Evolutionary conservation across 2,888 invertebrate genomes (phyloP), one percentile per base, ranked within the genome.

Genomic region (Ormyrus labotus): DNA sequence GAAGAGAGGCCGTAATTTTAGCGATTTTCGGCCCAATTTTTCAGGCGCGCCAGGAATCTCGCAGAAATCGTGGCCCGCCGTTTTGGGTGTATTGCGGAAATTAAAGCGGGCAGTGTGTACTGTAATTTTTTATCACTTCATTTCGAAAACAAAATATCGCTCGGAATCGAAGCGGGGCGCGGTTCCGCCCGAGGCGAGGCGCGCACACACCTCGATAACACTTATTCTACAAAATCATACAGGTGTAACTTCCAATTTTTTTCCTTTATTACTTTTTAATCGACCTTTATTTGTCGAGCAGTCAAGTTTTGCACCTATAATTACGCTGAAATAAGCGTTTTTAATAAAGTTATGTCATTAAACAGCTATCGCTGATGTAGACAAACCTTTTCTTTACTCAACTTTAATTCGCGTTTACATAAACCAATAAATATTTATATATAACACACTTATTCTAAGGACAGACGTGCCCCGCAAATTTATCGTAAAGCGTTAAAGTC

Each of bases 111-210:
- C 9, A n/a, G 45, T 11, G 57, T n/a, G 6, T 47, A n/a, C 64
- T 48, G 19, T 13, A 57, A 73, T 64, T 73, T 69, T 72, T 73
- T 65, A 73, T 65, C 73, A 73, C 73, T 73, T 65, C 64, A 73
- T 73, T 73, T 57, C n/a, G 34, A 60, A 50, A 70, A 11, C n/a
- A 5, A 47, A 48, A 58, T 50, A 58, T 57, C 11, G 55, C 13
- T 7, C 8, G 60, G 55, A 55, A 57, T 6, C 3, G 6, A n/a
- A 11, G n/a, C 50, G 55, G 68, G 68, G 55, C 68, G 47, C 55
- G 8, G 68, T 34, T 11, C 8, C 45, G 57, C 69, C 69, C 9
- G 47, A 8, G 69, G 51, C 64, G 50, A 65, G 9, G 34, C 50
- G 45, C 9, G 48, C 34, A 9, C 34, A 9, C 8, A 34, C 34